These are phyloP conservation scores for Enteromius treurensis DNA, from an alignment of 2,797 vertebrate genomes.

Conservation along the genomic window DNA sequence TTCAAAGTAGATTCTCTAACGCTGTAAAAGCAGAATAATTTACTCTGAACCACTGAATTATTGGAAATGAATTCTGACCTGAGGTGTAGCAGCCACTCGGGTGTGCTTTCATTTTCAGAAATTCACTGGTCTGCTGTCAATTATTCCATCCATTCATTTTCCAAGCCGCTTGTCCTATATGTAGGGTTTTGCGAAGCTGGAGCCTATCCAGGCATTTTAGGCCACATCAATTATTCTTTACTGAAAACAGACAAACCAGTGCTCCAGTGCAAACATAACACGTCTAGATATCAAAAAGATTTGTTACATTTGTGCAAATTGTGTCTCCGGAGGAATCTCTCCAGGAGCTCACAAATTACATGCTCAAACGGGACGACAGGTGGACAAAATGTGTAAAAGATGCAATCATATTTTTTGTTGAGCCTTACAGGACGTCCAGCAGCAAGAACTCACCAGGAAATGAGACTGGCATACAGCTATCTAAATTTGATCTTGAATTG, in stretches of 20 bases:
- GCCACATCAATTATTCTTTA: background rate
- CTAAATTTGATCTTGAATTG: slow-evolving; percentile 44
- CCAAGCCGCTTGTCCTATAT: background rate
- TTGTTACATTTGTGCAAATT: slow-evolving; percentile 17
- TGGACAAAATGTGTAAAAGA: slow-evolving; percentile 43
- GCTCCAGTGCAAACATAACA: slow-evolving; percentile 19
- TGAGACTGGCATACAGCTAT: slow-evolving; percentile 48
- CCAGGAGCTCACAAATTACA: slow-evolving; percentile 33
- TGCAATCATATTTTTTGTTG: slow-evolving; percentile 30
- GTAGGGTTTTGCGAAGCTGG: background rate
- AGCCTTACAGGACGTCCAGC: slow-evolving; percentile 41
- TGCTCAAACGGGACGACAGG: slow-evolving; percentile 29
- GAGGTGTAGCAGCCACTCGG: background rate
- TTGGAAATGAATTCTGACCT: background rate
- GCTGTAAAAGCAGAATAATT: background rate
- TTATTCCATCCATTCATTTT: background rate
- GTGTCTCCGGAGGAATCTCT: slow-evolving; percentile 15
- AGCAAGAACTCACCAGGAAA: slow-evolving; percentile 52
- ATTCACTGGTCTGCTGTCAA: background rate
- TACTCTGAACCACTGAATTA: background rate
- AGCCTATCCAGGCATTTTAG: background rate
- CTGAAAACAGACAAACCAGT: slow-evolving; percentile 8
- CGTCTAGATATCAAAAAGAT: slow-evolving; percentile 3
- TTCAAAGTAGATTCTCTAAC: background rate
- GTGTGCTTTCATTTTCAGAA: background rate